Evolutionary conservation across 1,140 invertebrate species (phyloP), one percentile per base, ranked within the genome.

Genomic region (Zaprionus nigranus): DNA sequence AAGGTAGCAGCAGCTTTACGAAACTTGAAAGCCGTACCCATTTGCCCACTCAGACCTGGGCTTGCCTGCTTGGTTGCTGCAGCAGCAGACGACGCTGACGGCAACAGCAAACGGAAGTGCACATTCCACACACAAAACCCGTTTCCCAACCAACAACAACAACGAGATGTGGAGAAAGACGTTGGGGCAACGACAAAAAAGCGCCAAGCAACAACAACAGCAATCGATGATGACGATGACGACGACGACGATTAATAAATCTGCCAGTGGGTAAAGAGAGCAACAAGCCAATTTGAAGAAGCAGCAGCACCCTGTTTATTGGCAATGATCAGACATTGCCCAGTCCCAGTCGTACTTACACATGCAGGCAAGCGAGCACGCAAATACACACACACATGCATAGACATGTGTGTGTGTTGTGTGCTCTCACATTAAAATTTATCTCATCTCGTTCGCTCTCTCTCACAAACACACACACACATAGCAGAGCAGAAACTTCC

Each of bases 251-350:
- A n/a, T n/a, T 82, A 90, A 90, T 90, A 90, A 90, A 90, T 90
- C 84, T 84, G 90, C 79, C 90, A 91, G 84, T 91, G 84, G 88
- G 90, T 91, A 91, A 91, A 88, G 90, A 91, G 90, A 91, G 88
- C 90, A 91, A 77, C 81, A 82, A 77, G 80, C 53, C 84, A 76
- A 79, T 54, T 59, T 64, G 34, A 59, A 79, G 78, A 73, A 73
- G 68, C 67, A 58, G 60, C 61, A 57, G 15, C 69, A 75, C 79
- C 81, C 79, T 86, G 43, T 71, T 46, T 70, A 60, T 65, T 68
- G 64, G 67, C 51, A 61, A 40, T 57, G 54, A 65, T 51, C 60
- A 68, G 56, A 69, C 75, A 58, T 65, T 82, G 75, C 66, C 72
- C 77, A 74, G 74, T 75, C 67, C 38, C n/a, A 54, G 63, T 56